Base-by-base conservation (phyloP, 2,113 vertebrate genomes). In the Solea senegalensis region DNA sequence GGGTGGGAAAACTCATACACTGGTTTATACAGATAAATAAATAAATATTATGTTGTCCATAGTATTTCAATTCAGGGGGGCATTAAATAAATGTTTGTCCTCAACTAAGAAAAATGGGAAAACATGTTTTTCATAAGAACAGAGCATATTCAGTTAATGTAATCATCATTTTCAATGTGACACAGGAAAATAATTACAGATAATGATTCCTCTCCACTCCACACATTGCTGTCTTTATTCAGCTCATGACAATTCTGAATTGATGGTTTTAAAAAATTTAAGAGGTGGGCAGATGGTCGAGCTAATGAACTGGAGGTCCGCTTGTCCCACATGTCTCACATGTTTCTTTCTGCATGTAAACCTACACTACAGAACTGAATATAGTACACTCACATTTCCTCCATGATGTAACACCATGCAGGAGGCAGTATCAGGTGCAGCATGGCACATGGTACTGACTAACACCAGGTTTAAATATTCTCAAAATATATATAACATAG, bases 241-340 rank as follows among this genome's bases (percentile, higher is more conserved):
- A 56, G 62, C 74, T 69, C 55, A 39, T 67, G 67, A 65, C 48
- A 16, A 41, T 54, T 56, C 56, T 79, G 60, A 65, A 74, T 73
- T 59, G 50, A 15, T 5, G 56, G 54, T 68, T 83, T 83, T 83
- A 34, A 85, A 74, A 87, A 83, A 88, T 88, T 77, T 78, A 86
- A 9, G 60, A 86, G 68, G 52, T 50, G 61, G 45, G 61, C 16
- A 12, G 64, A 75, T 41, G 67, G 75, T 78, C 71, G 45, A 49
- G n/a, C 59, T 21, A 79, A 78, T 78, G 45, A 67, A 63, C 26
- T 26, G 50, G 7, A 40, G 43, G 28, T 40, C 68, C 26, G 67
- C 26, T 14, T 8, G 74, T 57, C 41, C 74, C 68, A 74, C 66
- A 56, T 82, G 79, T 72, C 52, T 27, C 53, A 65, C 49, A 34